phyloP scores from a whole-genome alignment of 2,797 vertebrate genomes.

The Sebastes cheni region DNA sequence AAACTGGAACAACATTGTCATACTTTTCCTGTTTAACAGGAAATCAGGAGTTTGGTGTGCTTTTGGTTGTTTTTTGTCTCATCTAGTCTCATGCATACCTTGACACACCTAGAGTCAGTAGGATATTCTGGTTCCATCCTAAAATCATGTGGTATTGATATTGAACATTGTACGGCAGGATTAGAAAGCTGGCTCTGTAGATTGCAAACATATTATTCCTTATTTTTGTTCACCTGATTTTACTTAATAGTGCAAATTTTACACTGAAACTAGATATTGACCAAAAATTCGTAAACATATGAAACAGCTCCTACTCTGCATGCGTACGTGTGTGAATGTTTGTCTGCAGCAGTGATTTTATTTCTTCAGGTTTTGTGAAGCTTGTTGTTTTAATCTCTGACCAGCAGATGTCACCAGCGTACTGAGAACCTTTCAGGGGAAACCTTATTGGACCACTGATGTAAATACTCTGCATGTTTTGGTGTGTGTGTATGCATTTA shows the following conservation, averaged over 20 bases:
- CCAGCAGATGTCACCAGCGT: constrained; percentile 55
- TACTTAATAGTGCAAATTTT: neutral
- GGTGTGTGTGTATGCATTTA: neutral
- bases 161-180: neutral
- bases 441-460: neutral
- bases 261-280: neutral
- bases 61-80: neutral
- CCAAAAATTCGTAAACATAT: neutral
- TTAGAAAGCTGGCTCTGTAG: neutral
- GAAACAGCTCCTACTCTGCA: neutral
- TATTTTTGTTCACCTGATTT: neutral
- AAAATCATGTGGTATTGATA: neutral
- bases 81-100: neutral
- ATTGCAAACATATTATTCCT: neutral
- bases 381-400: constrained; percentile 15
- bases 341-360: neutral
- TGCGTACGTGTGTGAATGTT: neutral
- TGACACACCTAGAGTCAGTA: neutral
- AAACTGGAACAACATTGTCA: neutral
- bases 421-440: neutral
- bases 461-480: neutral
- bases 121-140: neutral
- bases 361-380: neutral
- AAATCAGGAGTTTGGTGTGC: neutral
- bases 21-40: neutral